Percentiles rank a stretch among this genome's conserved stretches.
Conservation (phyloP, 2,797 vertebrate genomes). For the Notolabrus celidotus region DNA sequence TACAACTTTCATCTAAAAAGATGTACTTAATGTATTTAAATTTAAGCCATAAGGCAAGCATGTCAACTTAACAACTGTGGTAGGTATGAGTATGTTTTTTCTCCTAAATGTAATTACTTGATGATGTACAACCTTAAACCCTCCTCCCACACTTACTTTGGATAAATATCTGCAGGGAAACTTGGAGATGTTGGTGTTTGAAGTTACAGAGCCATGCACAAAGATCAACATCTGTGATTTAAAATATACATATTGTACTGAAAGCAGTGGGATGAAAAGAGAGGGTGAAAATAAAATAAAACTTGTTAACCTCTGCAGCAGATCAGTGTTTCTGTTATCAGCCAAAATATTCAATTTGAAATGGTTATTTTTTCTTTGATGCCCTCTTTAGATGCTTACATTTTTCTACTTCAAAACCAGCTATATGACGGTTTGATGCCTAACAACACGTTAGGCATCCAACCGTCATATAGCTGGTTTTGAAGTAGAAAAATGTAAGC, state of each 20-base stretch:
- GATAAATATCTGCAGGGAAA: constrained; percentile 13
- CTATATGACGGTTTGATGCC: no score
- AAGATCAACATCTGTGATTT: neutral
- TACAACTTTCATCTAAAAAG: neutral
- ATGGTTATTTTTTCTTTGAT: neutral
- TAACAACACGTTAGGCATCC: no score
- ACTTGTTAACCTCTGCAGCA: neutral
- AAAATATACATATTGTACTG: neutral
- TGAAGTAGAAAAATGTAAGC: neutral
- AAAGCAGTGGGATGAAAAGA: neutral
- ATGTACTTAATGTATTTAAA: neutral
- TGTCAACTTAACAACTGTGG: neutral
- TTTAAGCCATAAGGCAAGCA: neutral
- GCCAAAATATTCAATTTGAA: neutral
- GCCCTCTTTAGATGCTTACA: neutral
- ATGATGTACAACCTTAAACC: neutral
- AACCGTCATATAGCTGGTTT: no score
- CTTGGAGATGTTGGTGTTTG: neutral
- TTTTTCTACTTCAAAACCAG: neutral
- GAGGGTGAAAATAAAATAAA: neutral
- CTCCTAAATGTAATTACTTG: neutral
- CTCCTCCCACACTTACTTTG: neutral
- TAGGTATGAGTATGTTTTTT: neutral
- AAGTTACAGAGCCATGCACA: neutral
- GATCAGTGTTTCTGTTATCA: neutral